Conservation (phyloP, 2,888 invertebrate species). For the Rambutsinella grinnellia region DNA sequence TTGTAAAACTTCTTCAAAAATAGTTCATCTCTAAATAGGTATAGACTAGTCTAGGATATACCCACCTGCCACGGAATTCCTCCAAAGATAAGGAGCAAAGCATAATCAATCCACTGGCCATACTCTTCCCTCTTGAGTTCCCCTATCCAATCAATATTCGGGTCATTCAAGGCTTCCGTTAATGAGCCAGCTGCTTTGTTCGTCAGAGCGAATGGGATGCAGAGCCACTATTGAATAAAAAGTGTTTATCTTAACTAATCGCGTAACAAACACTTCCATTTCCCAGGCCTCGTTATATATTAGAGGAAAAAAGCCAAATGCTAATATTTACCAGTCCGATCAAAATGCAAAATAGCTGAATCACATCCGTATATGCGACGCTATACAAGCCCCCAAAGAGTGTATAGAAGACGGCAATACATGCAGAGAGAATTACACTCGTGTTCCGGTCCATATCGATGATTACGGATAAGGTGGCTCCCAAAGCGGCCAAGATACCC, state of each 20-base stretch:
- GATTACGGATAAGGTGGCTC: constrained; percentile 76
- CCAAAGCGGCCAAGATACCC: constrained; percentile 67
- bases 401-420: constrained; percentile 77
- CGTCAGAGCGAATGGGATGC: constrained; percentile 76
- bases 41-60: not conserved
- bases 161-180: constrained; percentile 66
- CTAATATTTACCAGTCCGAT: constrained; percentile 75
- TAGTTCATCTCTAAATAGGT: not conserved
- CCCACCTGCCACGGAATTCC: constrained; percentile 79
- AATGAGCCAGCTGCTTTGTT: constrained; percentile 73
- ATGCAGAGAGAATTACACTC: constrained; percentile 74
- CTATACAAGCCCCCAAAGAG: constrained; percentile 79
- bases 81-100: constrained; percentile 76
- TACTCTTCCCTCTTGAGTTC: constrained; percentile 70
- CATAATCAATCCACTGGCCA: constrained; percentile 74
- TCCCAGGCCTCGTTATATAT: not conserved
- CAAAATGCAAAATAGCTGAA: constrained; percentile 78
- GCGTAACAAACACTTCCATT: not conserved
- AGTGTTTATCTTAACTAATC: not conserved
- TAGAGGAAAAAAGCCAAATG: not conserved
- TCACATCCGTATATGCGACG: constrained; percentile 80
- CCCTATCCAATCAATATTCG: constrained; percentile 73
- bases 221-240: constrained; percentile 74
- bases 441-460: constrained; percentile 73
- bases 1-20: not conserved